These are phyloP conservation scores for Hemicentrotus pulcherrimus DNA, from an alignment of 35 echinoderm and acorn worm genomes.

Conservation along the genomic window DNA sequence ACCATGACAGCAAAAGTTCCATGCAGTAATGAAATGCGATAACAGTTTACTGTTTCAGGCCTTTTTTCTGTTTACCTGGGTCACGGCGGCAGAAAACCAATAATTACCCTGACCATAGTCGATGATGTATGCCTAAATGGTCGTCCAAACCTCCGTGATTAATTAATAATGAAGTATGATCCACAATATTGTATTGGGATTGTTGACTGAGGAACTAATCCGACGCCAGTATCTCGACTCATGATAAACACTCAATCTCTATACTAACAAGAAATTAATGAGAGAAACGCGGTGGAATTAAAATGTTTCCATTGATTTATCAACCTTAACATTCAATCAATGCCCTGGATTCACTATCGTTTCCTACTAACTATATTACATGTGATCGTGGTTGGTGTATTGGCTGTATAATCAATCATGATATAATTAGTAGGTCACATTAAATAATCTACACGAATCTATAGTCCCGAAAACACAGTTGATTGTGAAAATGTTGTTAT, in stretches of 20 bases:
- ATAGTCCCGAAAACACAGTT: too few relatives aligned
- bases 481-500: too few relatives aligned
- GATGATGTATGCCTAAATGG: neutral
- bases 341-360: neutral
- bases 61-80: too few relatives aligned
- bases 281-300: neutral
- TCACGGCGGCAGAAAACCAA: neutral
- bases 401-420: neutral
- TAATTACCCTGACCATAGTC: neutral
- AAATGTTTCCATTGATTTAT: neutral
- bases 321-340: neutral
- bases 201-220: neutral
- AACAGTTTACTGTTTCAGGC: too few relatives aligned
- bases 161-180: neutral
- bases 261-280: neutral
- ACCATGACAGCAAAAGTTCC: too few relatives aligned
- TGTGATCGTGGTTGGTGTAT: neutral
- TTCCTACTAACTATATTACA: neutral
- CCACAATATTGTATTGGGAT: neutral
- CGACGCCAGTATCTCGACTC: neutral
- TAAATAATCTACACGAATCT: neutral
- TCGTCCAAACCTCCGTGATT: neutral
- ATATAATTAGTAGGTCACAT: neutral
- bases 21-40: too few relatives aligned
- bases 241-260: neutral